Base-by-base conservation (phyloP, 2,797 vertebrate genomes). In the Sylvia borin region DNA sequence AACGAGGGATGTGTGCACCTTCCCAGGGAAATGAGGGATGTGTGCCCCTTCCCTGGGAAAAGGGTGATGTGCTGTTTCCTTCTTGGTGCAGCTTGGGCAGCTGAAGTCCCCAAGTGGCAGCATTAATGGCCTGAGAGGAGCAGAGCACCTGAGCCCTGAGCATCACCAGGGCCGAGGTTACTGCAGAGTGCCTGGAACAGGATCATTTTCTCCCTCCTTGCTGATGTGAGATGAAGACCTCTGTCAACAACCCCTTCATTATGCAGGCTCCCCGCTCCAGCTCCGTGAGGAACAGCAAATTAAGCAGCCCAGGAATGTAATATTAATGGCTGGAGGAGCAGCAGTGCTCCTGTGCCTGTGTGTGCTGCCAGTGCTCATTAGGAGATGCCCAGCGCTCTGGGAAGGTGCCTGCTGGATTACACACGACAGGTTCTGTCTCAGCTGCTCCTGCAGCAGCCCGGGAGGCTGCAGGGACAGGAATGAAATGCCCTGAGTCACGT, bases 291-390 rank as follows among this genome's bases (percentile, higher is more conserved):
- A 87, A 1, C 76, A 90, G 82, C 79, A 45, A 92, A 93, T 86
- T 21, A 80, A 88, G 76, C 89, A 91, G 86, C 85, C 89, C 71
- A 62, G 2, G 0, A 25, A 90, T 95, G 94, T 16, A 95, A 91
- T 92, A 90, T 95, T 95, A 85, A 97, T 97, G 95, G 76, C 64
- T 76, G 79, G 84, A 80, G 90, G 22, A 78, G 86, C 86, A 80
- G 74, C 77, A 17, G 73, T 18, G 81, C 88, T 58, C 2, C 54
- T 74, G 29, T 90, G 85, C 79, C 32, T 92, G 81, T 89, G 43
- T 90, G 95, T 54, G 1, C 84, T 94, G 95, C 86, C 93, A 90
- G 8, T 38, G 92, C 75, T 89, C 48, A 4, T 87, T 93, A 90
- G 61, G 86, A 53, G 66, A 43, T 64, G 16, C 73, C 78, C 62